Evolutionary conservation across 2,797 vertebrate species (phyloP).

Genomic region (Sebastiscus albofasciatus): DNA sequence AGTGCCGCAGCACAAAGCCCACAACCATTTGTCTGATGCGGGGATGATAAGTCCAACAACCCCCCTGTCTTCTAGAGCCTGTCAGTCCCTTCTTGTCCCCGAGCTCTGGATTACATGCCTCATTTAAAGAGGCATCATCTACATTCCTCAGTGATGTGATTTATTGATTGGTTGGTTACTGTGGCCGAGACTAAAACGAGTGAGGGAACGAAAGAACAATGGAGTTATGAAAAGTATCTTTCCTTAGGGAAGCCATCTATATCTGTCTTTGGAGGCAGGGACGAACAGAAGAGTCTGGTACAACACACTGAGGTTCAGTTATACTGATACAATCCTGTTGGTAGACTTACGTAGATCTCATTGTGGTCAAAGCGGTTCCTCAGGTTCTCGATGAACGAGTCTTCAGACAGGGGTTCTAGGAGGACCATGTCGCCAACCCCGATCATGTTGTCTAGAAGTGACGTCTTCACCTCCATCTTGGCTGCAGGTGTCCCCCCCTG

Average conservation of each 20-base stretch:
- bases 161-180: slow-evolving; percentile 57
- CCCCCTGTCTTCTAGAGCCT: background rate
- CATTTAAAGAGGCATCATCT: slow-evolving; percentile 59
- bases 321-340: background rate
- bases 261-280: background rate
- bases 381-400: slow-evolving; percentile 93
- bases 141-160: slow-evolving; percentile 65
- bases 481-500: slow-evolving; percentile 82
- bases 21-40: slow-evolving; percentile 39
- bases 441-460: slow-evolving; percentile 98
- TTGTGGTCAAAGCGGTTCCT: slow-evolving; percentile 94
- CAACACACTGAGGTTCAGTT: background rate
- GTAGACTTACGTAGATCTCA: slow-evolving; percentile 94
- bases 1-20: slow-evolving; percentile 37
- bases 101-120: slow-evolving; percentile 55
- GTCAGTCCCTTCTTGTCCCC: slow-evolving; percentile 28
- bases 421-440: slow-evolving; percentile 99
- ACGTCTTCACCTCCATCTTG: slow-evolving; percentile 98
- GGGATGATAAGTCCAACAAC: slow-evolving; percentile 24
- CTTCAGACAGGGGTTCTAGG: slow-evolving; percentile 92
- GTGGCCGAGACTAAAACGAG: slow-evolving; percentile 24
- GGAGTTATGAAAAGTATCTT: slow-evolving; percentile 25
- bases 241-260: background rate
- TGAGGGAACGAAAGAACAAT: slow-evolving; percentile 41
- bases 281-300: background rate